Base-by-base conservation (phyloP, 2,888 invertebrate genomes). In the Urechis unicinctus region DNA sequence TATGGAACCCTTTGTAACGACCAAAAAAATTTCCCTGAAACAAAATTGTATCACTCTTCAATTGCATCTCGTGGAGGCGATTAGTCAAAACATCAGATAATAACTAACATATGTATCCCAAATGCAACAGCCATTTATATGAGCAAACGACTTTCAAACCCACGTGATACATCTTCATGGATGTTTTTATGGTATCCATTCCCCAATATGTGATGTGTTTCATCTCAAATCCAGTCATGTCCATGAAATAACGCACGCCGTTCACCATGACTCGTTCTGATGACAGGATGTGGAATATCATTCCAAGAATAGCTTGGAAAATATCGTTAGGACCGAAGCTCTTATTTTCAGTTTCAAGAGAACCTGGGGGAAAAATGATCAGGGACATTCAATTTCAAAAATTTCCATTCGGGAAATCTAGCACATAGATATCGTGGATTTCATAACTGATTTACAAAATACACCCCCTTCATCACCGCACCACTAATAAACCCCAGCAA, bases 121-220 rank as follows among this genome's bases (percentile, higher is more conserved):
- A 36, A 36, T 36, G 17, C 9, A 13, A 36, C 36, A 36, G 17
- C 17, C 36, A n/a, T n/a, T n/a, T n/a, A 36, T 13, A 36, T 13
- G 9, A 36, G 17, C 17, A 36, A 9, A 36, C 36, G 17, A 13
- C 17, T 36, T 36, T 36, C 36, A 36, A 36, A 17, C 36, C 17
- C 36, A 36, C 17, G 36, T 36, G 36, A 36, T 36, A 48, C 17
- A 48, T 48, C 28, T 48, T 48, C 25, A 9, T 48, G 48, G 48
- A 25, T 22, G 6, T 22, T 21, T 28, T 22, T 5, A 28, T 28
- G 6, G 24, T 28, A 21, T 48, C 48, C 6, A 21, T 22, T 5
- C 48, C 48, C 48, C 48, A 48, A 9, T 17, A 22, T 9, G 48
- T 48, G 17, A 26, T 6, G 26, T 25, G 48, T 13, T 26, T 22